Percentiles rank a stretch among this genome's conserved stretches.
phyloP scores from a whole-genome alignment of 2,797 vertebrate species.

The Eulemur rubriventer region DNA sequence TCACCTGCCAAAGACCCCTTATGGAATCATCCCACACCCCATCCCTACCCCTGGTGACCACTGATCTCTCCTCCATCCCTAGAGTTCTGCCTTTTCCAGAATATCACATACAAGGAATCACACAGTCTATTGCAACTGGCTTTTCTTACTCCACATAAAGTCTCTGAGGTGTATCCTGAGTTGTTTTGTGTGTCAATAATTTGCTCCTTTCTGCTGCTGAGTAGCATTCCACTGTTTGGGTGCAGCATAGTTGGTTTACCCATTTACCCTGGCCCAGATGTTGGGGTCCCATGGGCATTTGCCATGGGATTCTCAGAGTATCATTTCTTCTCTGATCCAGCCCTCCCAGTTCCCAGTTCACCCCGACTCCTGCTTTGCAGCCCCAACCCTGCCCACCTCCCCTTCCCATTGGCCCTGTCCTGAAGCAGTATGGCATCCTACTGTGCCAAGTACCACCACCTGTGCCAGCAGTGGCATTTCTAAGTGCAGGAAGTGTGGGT shows the following conservation, averaged over 20 bases:
- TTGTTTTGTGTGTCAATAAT: neutral
- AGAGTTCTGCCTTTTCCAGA: neutral
- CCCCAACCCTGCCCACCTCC: too few species aligned
- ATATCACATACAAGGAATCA: neutral
- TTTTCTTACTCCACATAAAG: neutral
- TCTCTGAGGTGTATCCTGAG: neutral
- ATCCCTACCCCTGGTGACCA: neutral
- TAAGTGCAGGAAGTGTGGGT: neutral
- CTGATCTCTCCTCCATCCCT: neutral
- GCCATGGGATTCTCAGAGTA: neutral
- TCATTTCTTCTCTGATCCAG: neutral
- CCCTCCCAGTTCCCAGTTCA: neutral
- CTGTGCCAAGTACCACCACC: neutral
- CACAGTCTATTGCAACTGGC: neutral
- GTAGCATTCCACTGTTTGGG: neutral
- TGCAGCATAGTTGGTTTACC: neutral
- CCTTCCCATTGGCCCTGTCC: neutral
- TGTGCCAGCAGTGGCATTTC: neutral
- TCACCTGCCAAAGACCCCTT: neutral
- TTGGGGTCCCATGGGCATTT: neutral
- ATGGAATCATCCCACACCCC: fast-evolving
- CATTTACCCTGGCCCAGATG: too few species aligned
- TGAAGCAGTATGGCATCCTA: neutral
- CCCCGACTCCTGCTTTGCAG: neutral
- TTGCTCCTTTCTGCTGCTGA: neutral